Evolutionary conservation across 2,888 invertebrate species (phyloP).

Genomic region (Coelopa pilipes): DNA sequence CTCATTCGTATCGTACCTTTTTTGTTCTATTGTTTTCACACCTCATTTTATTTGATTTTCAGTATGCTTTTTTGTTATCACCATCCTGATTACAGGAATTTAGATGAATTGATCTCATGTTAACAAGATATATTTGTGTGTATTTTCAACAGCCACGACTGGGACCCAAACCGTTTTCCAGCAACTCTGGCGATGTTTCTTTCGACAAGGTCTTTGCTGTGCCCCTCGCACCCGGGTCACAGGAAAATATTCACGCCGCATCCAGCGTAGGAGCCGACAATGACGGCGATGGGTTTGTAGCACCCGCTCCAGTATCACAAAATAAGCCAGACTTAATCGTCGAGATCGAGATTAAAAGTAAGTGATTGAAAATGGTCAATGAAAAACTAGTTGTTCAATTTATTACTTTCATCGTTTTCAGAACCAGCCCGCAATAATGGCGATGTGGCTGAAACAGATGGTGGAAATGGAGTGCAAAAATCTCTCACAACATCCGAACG

Average conservation of each 20-base stretch:
- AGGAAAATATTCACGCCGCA: constrained; percentile 59
- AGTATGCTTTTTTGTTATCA: constrained; percentile 10
- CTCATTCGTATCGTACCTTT: background rate
- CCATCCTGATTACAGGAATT: background rate
- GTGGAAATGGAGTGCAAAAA: constrained; percentile 72
- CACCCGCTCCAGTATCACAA: constrained; percentile 40
- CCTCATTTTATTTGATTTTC: background rate
- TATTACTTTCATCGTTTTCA: constrained; percentile 35
- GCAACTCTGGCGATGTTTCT: constrained; percentile 80
- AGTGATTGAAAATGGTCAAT: constrained; percentile 49
- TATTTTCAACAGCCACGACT: constrained; percentile 76
- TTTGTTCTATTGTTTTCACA: constrained; percentile 10
- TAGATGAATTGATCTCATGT: background rate
- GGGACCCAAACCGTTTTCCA: constrained; percentile 87
- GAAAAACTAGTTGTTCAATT: constrained; percentile 16
- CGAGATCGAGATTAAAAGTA: constrained; percentile 70
- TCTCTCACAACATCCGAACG: constrained; percentile 84
- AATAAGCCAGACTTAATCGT: constrained; percentile 63
- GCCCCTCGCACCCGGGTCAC: constrained; percentile 75
- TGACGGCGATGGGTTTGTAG: constrained; percentile 8
- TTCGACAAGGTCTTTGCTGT: constrained; percentile 87
- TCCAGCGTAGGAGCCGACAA: constrained; percentile 21
- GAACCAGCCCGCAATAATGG: constrained; percentile 50
- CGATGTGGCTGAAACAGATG: constrained; percentile 68
- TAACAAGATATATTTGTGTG: background rate